These are phyloP conservation scores for Rhinogobio ventralis DNA, from an alignment of 2,797 vertebrate genomes.

Conservation along the genomic window DNA sequence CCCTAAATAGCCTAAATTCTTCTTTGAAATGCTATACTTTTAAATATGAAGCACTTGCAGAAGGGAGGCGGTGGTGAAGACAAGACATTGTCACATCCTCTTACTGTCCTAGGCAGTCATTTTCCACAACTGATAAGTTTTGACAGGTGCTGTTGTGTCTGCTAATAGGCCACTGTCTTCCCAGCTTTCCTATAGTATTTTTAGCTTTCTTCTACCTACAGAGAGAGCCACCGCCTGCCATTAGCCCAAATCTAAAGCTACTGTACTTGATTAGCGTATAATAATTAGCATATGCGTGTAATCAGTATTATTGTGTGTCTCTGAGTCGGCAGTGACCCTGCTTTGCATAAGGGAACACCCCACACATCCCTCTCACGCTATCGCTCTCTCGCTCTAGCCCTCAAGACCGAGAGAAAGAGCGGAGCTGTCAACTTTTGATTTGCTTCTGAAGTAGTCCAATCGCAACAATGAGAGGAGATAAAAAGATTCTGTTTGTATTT, in stretches of 20 bases:
- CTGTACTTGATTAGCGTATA: conserved; percentile 87
- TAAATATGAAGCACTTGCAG: neutral
- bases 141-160: conserved; percentile 72
- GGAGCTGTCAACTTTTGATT: conserved; percentile 78
- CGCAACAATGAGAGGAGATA: conserved; percentile 31
- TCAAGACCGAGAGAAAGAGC: conserved; percentile 59
- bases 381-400: conserved; percentile 45
- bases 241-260: conserved; percentile 81
- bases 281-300: conserved; percentile 89
- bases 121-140: conserved; percentile 55
- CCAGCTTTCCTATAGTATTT: conserved; percentile 72
- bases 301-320: conserved; percentile 87
- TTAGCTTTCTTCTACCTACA: conserved; percentile 71
- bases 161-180: conserved; percentile 38
- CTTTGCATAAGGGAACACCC: conserved; percentile 84
- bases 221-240: conserved; percentile 71
- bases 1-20: conserved; percentile 21
- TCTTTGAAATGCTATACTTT: conserved; percentile 34
- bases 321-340: conserved; percentile 80
- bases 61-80: conserved; percentile 17
- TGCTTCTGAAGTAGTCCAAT: conserved; percentile 65
- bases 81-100: conserved; percentile 18
- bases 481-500: conserved; percentile 46
- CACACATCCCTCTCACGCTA: conserved; percentile 70
- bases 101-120: conserved; percentile 30